Base-by-base conservation (phyloP, 2,888 invertebrate genomes). In the Argynnis bischoffii region DNA sequence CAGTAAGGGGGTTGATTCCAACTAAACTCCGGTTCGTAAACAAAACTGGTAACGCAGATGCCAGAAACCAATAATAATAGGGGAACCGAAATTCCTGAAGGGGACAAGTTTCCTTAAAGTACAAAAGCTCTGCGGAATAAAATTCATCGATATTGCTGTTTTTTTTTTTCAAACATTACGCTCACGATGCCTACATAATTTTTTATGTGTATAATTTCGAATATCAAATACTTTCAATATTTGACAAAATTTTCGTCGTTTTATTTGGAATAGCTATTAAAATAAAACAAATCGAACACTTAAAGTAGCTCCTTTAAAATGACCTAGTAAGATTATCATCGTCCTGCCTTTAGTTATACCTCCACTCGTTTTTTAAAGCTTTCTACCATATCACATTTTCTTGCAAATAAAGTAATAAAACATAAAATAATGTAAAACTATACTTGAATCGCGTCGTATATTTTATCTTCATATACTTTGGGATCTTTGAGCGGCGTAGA, bases 11-110 rank as follows among this genome's bases (percentile, higher is more conserved):
- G 81, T 83, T 82, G 84, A 87, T 86, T 84, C 82, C 82, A 80
- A 81, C 79, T 79, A 79, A 85, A 83, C 84, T 86, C 87, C 82
- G 82, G 85, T 86, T 82, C 78, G 83, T 84, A 85, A 85, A 87
- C 84, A 88, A 89, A 89, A 80, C 90, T 86, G 82, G 84, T 81
- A 86, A 84, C 86, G 83, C 88, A 89, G 90, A 89, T 85, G 86
- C 80, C 82, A 83, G 82, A 86, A 88, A 86, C 86, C 86, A 90
- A 90, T 90, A 89, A 87, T 86, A 87, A 83, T 81, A 83, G 84
- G 86, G 86, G 84, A 86, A 81, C 79, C 77, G 75, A 79, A 78
- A 82, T 79, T 80, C 77, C 78, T 79, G 82, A 84, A 86, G 87
- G 86, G 88, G 83, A 84, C 81, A 83, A 82, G 85, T 87, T 89